These are phyloP conservation scores for Diadromus collaris DNA, from an alignment of 2,888 invertebrate species.

Conservation along the genomic window DNA sequence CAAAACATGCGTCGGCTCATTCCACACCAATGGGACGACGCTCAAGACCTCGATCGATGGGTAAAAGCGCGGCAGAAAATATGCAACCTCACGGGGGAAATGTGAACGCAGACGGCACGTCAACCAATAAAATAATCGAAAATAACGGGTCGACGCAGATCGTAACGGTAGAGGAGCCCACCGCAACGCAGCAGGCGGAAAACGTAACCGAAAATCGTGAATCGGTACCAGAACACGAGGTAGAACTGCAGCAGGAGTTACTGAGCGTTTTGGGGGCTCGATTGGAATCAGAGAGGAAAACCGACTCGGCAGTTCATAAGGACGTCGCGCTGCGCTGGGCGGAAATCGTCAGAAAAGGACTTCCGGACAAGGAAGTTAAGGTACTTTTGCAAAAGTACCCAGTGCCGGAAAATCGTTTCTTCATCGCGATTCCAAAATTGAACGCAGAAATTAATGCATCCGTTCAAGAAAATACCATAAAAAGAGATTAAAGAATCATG, in stretches of 20 bases:
- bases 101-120: slow-evolving; percentile 1
- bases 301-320: slow-evolving; percentile 38
- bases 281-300: slow-evolving; percentile 25
- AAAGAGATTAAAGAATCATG: slow-evolving; percentile 49
- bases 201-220: not conserved
- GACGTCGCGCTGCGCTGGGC: slow-evolving; percentile 42
- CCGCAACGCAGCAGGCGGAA: slow-evolving; percentile 18
- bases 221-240: slow-evolving; percentile 37
- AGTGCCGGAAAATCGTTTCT: slow-evolving; percentile 44
- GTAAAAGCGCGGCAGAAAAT: slow-evolving; percentile 13
- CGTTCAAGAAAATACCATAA: slow-evolving; percentile 35
- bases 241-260: slow-evolving; percentile 44
- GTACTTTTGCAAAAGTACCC: slow-evolving; percentile 48
- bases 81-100: not conserved
- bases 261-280: slow-evolving; percentile 37
- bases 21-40: slow-evolving; percentile 5
- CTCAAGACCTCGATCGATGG: slow-evolving; percentile 24
- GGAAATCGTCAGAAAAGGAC: slow-evolving; percentile 45
- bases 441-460: slow-evolving; percentile 47
- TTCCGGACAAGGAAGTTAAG: slow-evolving; percentile 29
- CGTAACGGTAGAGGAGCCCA: slow-evolving; percentile 1
- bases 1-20: slow-evolving; percentile 1
- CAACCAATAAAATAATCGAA: slow-evolving; percentile 13
- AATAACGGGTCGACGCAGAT: not conserved
- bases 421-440: slow-evolving; percentile 44